Evolutionary conservation across 2,888 invertebrate species (phyloP), one percentile per base, ranked within the genome.

Genomic region (Micoletzkya japonica): DNA sequence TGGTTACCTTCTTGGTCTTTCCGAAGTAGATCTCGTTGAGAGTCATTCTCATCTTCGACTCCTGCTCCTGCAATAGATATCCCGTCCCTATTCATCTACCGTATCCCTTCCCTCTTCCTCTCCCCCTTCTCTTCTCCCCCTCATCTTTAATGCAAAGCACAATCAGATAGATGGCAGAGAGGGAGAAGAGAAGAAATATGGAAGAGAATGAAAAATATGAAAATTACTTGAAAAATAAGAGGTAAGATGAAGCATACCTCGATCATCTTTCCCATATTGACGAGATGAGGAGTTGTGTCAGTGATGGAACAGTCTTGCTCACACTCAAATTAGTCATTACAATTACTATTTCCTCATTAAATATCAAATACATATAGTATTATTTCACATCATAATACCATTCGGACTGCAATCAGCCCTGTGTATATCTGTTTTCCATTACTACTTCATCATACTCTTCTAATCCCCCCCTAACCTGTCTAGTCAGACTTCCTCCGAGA

Each of bases 11-110:
- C 49, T 77, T 75, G 10, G 97, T 98, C 88, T 98, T 98, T 86
- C 96, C 95, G 88, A 98, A 98, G 88, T 98, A 98, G 82, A 98
- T 97, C 87, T 96, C 95, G 86, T 97, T 97, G 82, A 98, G 90
- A 4, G 95, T 96, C 87, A 93, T 94, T 81, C 98, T 91, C 86
- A 98, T 98, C 89, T 97, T 98, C 87, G 97, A 98, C 87, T 98
- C 98, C 94, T 97, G 97, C 84, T 98, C 97, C 88, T 88, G 81
- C 28, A 61, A 49, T n/a, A 24, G 52, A 36, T 37, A 36, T 34
- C 0, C 24, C 17, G 1, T 10, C 17, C 30, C 7, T 37, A 36
- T n/a, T n/a, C 2, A 44, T 4, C 30, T 2, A 26, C n/a, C 4
- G 24, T n/a, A 32, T 56, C 36, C 34, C 7, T 34, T 36, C 36